Percentiles rank a stretch among this genome's conserved stretches.
Conservation (phyloP, 2,113 vertebrate genomes). For the Fulmarus glacialis region DNA sequence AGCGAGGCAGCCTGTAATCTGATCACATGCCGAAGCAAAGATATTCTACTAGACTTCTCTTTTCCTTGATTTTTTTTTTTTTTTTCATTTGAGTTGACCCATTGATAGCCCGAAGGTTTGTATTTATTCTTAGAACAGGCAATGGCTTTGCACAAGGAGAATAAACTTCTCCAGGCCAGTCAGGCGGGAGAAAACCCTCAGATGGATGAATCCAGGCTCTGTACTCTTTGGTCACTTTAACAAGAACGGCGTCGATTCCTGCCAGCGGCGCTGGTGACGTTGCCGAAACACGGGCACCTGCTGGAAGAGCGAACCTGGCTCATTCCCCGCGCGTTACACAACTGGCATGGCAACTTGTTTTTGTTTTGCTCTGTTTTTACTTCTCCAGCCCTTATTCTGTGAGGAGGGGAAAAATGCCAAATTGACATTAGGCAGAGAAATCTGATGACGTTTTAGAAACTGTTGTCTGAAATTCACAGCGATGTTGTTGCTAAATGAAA, state of each 20-base stretch:
- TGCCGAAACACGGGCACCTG: not conserved
- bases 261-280: not conserved
- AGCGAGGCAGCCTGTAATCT: not conserved
- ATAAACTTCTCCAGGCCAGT: not conserved
- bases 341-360: not conserved
- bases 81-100: not conserved
- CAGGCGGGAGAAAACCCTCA: not conserved
- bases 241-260: fast-evolving
- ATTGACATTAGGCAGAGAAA: slow-evolving; percentile 74
- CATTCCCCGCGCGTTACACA: fast-evolving
- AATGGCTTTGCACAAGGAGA: not conserved
- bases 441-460: slow-evolving; percentile 65
- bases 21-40: not conserved
- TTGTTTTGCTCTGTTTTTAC: slow-evolving; percentile 11
- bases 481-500: slow-evolving; percentile 76
- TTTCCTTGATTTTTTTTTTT: not conserved
- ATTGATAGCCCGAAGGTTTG: not conserved
- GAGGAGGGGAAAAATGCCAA: slow-evolving; percentile 35
- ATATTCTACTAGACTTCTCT: not conserved
- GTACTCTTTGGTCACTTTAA: not conserved
- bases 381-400: not conserved
- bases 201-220: not conserved
- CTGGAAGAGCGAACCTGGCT: not conserved
- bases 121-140: not conserved
- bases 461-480: slow-evolving; percentile 70